Evolutionary conservation across 2,888 invertebrate species (phyloP).

Genomic region (Heliconius aoede): DNA sequence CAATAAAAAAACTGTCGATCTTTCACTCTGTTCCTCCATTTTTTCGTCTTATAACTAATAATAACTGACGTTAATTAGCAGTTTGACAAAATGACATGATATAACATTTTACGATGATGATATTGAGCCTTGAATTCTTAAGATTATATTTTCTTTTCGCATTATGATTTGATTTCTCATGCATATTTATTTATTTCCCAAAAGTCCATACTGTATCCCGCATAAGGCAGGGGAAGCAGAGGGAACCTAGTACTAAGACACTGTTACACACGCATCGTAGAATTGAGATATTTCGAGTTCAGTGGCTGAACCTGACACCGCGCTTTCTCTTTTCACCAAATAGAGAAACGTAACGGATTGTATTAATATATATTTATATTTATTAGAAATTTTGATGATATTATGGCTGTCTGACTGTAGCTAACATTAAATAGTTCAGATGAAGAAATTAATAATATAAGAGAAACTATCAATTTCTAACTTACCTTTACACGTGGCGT

Average conservation of each 20-base stretch:
- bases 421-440: neutral
- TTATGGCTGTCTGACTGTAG: no score
- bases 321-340: no score
- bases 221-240: neutral
- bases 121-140: neutral
- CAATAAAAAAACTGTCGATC: slow-evolving; percentile 22
- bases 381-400: no score
- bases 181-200: neutral
- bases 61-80: slow-evolving; percentile 33
- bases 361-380: no score
- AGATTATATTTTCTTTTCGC: neutral
- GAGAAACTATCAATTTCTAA: no score
- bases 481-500: neutral
- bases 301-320: no score
- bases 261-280: neutral
- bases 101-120: neutral
- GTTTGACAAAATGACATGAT: slow-evolving; percentile 15
- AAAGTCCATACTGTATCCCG: neutral
- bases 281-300: no score
- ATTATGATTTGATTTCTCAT: neutral
- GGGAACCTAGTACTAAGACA: neutral
- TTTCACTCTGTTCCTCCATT: slow-evolving; percentile 18
- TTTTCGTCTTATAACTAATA: slow-evolving; percentile 17
- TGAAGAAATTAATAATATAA: neutral
- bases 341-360: no score